Base-by-base conservation (phyloP, 2,113 vertebrate genomes). In the Myxocyprinus asiaticus region DNA sequence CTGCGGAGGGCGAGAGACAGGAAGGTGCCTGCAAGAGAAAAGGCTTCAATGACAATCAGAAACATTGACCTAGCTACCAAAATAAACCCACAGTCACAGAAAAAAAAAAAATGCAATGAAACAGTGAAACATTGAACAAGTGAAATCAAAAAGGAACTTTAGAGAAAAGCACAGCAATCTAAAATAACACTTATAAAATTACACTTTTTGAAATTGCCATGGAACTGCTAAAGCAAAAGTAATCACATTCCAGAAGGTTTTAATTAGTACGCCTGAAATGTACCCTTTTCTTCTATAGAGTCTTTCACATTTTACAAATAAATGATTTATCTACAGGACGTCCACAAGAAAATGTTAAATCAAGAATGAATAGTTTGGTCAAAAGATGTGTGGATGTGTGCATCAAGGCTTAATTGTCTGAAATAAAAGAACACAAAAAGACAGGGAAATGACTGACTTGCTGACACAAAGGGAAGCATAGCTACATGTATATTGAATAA, bases 191-290 rank as follows among this genome's bases (percentile, higher is more conserved):
- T 64, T 70, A 64, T 45, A 9, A 51, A 75, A 70, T 15, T 42
- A n/a, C 50, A 15, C 64, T 81, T 80, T 48, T 56, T 84, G 56
- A 59, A 77, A 81, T 73, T 67, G 48, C 78, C 73, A 83, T 50
- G 80, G 73, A 83, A 50, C 67, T 80, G 78, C 77, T 81, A 65
- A 84, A 81, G 44, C 15, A 78, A 78, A 76, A 76, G 17, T 55
- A 53, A 50, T 79, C 83, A 84, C 83, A 84, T 84, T 84, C 79
- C 79, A 84, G 83, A 81, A 84, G 71, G 76, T 81, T 79, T 84
- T 81, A 84, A 84, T 84, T 84, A 84, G 83, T 79, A 74, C 51
- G 83, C 83, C 83, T 84, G 83, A 81, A 84, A 84, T 81, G 75
- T 72, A 84, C 70, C 82, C 76, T 84, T 84, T 69, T 65, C 9